These are phyloP conservation scores for Vipera latastei DNA, from an alignment of 2,797 vertebrate species.

Conservation along the genomic window DNA sequence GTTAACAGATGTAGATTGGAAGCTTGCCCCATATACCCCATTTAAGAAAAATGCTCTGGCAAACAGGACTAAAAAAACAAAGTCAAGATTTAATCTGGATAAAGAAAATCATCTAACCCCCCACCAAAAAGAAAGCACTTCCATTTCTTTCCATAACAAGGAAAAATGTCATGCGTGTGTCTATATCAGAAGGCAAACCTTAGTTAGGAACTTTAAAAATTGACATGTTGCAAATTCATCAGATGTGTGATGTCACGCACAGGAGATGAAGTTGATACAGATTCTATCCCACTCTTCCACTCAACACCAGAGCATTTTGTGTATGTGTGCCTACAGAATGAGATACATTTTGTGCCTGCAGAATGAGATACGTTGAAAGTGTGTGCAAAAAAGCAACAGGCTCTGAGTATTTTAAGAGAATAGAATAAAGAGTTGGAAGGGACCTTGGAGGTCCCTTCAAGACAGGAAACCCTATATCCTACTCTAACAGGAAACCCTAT, in stretches of 20 bases:
- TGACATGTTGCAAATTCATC: neutral
- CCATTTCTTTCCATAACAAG: neutral
- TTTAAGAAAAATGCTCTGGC: constrained; percentile 13
- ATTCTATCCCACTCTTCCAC: neutral
- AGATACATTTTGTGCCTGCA: too few relatives aligned
- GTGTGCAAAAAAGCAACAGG: neutral
- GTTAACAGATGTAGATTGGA: constrained; percentile 14
- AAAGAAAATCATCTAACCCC: neutral
- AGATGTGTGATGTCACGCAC: neutral
- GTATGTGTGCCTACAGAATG: neutral
- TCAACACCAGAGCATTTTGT: neutral
- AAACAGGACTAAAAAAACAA: constrained; percentile 16
- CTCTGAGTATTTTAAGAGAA: too few relatives aligned
- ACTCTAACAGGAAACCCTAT: too few relatives aligned
- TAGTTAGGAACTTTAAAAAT: neutral
- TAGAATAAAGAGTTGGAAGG: too few relatives aligned
- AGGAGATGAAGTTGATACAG: neutral
- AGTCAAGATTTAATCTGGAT: constrained; percentile 3
- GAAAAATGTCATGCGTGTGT: neutral
- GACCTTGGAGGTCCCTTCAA: too few relatives aligned
- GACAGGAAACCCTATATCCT: too few relatives aligned
- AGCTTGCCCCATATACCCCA: neutral
- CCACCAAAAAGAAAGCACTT: neutral
- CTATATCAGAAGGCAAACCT: neutral
- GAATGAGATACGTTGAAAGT: too few relatives aligned